Conservation (phyloP, 1,140 invertebrate genomes). For the Drosophila nikananu region DNA sequence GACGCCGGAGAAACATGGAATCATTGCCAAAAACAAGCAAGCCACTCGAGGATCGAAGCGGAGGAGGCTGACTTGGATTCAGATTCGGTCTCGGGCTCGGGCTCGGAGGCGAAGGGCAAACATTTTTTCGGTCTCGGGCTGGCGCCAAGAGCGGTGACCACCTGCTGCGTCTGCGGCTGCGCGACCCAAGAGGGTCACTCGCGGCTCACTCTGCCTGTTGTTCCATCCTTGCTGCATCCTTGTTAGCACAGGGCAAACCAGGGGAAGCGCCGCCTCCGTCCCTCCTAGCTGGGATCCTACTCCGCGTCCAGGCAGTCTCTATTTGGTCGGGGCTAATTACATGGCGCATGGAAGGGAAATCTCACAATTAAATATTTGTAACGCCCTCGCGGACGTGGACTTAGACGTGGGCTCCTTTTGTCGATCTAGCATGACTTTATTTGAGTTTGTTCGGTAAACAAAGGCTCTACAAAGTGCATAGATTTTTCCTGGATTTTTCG, state of each 20-base stretch:
- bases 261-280: constrained; percentile 1
- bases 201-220: not conserved
- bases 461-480: constrained; percentile 24
- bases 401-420: constrained; percentile 12
- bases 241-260: constrained; percentile 71
- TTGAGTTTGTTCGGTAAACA: constrained; percentile 59
- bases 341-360: constrained; percentile 70
- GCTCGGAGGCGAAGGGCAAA: constrained; percentile 6
- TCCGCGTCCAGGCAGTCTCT: constrained; percentile 28
- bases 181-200: constrained; percentile 18
- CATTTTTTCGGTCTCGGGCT: constrained; percentile 31
- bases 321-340: constrained; percentile 72
- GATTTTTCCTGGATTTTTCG: constrained; percentile 25
- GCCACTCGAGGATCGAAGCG: constrained; percentile 24
- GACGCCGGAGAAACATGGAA: constrained; percentile 43
- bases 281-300: not conserved
- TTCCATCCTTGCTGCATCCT: constrained; percentile 54
- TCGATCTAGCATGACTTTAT: constrained; percentile 57
- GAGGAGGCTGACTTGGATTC: constrained; percentile 9
- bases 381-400: constrained; percentile 59
- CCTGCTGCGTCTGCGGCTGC: constrained; percentile 74
- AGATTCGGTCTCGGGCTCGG: constrained; percentile 3
- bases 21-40: constrained; percentile 75
- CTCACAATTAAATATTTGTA: constrained; percentile 83
- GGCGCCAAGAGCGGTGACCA: constrained; percentile 79